Base-by-base conservation (phyloP, 2,888 invertebrate genomes). In the Embidobia sp. region DNA sequence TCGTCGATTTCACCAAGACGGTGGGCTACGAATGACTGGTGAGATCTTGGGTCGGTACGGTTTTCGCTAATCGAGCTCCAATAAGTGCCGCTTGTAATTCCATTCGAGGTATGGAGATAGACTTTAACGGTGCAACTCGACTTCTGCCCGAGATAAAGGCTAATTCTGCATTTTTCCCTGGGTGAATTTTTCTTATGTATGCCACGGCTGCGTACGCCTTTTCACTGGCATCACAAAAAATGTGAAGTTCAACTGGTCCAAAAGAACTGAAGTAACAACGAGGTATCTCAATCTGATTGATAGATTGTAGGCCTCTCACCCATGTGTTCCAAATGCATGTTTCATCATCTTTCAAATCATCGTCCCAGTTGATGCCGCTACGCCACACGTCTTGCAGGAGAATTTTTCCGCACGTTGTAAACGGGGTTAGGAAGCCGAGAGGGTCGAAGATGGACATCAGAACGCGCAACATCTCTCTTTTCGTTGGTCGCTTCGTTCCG, bases 381-480 rank as follows among this genome's bases (percentile, higher is more conserved):
- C 64, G 61, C 81, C 80, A 84, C 11, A 85, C 79, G 5, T 82
- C 66, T 44, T 84, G 82, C 8, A 85, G 59, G 1, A 85, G 11
- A 1, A 83, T 77, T 74, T 80, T 80, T 1, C 76, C 53, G n/a
- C 74, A 35, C 1, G 85, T 55, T 0, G 79, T 57, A 3, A 83
- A 79, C 1, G 82, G 81, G 0, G 72, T 59, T 1, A 85, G 55
- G 0, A 84, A 55, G 3, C 84, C 85, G 0, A 85, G 27, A 0
- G 86, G 85, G 31, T 87, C 85, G 49, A 82, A 87, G 0, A 85
- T 48, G 1, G 81, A 84, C 85, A 81, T 84, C 4, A 81, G 74
- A 0, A 76, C 55, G 4, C 77, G 69, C 8, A 82, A 57, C 35
- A 77, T 33, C 37, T 79, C 66, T 2, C 77, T 29, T 13, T 78